Evolutionary conservation across 2,888 invertebrate genomes (phyloP).

Genomic region (Epirrhoe tristata): DNA sequence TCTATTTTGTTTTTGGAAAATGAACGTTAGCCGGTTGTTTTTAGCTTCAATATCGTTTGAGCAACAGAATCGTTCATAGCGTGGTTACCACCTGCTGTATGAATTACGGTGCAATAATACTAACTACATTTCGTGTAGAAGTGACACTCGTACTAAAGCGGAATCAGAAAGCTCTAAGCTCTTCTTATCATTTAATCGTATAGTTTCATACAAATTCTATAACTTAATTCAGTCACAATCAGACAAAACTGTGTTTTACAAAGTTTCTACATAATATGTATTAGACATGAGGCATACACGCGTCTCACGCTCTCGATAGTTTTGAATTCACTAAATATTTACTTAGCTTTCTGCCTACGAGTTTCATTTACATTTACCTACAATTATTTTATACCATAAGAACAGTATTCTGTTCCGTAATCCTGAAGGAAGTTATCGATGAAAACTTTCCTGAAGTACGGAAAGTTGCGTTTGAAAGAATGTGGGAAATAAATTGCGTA

Average conservation of each 20-base stretch:
- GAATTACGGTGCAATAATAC: not conserved
- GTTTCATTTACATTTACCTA: not conserved
- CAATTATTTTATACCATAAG: not conserved
- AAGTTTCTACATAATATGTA: too few relatives aligned
- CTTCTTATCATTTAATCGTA: too few relatives aligned
- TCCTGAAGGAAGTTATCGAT: conserved; percentile 32
- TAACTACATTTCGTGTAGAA: not conserved
- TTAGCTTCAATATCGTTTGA: conserved; percentile 15
- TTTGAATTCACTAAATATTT: too few relatives aligned
- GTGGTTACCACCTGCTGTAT: conserved; percentile 4
- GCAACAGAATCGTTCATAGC: conserved; percentile 5
- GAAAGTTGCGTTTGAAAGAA: conserved; percentile 32
- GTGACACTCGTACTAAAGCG: not conserved
- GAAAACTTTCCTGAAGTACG: conserved; percentile 27
- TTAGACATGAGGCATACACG: too few relatives aligned
- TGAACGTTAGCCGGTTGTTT: conserved; percentile 6
- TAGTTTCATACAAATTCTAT: too few relatives aligned
- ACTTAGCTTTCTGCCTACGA: not conserved
- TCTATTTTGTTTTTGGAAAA: conserved; percentile 14
- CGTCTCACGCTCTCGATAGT: too few relatives aligned
- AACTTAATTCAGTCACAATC: too few relatives aligned
- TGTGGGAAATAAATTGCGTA: conserved; percentile 32
- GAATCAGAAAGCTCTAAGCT: not conserved
- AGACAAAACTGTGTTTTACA: too few relatives aligned
- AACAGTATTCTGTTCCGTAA: conserved; percentile 21